These are phyloP conservation scores for Orthosia gracilis DNA, from an alignment of 2,888 invertebrate genomes.

Conservation along the genomic window DNA sequence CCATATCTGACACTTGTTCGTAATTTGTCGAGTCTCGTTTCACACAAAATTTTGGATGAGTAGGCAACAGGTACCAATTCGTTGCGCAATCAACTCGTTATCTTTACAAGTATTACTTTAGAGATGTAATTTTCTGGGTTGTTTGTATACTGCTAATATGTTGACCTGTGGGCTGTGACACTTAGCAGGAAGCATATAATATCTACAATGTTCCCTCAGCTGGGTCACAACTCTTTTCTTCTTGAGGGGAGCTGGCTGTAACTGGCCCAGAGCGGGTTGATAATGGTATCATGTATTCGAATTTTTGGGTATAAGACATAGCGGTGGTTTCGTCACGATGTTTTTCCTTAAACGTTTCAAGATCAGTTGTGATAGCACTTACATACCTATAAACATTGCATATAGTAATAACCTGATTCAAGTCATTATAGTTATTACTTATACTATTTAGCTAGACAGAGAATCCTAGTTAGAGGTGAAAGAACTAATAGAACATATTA, in stretches of 20 bases:
- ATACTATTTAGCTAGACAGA: not conserved
- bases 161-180: conserved; percentile 20
- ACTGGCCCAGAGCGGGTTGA: not conserved
- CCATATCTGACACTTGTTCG: not conserved
- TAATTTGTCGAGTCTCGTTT: not conserved
- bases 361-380: no score
- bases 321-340: no score
- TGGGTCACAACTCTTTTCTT: not conserved
- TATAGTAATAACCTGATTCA: not conserved
- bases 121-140: conserved; percentile 17
- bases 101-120: conserved; percentile 11
- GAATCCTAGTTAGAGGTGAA: conserved; percentile 13
- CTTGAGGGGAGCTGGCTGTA: no score
- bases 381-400: no score
- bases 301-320: not conserved
- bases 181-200: not conserved
- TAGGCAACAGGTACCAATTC: not conserved
- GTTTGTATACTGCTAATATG: conserved; percentile 7
- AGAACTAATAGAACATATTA: conserved; percentile 7
- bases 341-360: no score
- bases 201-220: not conserved
- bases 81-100: conserved; percentile 5
- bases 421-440: no score
- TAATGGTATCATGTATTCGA: not conserved
- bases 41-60: not conserved